phyloP scores from a whole-genome alignment of 2,113 vertebrate genomes.

The Eubucco bourcierii region DNA sequence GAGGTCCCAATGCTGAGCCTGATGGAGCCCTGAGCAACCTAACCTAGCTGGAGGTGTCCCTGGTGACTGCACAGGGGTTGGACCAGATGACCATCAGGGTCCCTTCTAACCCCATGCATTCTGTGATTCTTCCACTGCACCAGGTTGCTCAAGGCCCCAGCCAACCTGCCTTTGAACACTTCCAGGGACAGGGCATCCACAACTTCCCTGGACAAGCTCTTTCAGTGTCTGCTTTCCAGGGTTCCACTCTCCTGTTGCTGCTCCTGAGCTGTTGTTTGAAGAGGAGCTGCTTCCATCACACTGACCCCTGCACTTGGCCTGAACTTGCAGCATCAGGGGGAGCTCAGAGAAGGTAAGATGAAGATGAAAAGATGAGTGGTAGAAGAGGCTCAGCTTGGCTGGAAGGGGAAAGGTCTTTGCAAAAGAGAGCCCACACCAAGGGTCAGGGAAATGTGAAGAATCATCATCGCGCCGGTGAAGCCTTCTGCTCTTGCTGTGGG shows the following conservation, averaged over 20 bases:
- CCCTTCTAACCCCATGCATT: no score
- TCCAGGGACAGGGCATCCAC: no score
- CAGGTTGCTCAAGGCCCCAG: no score
- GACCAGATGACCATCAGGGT: no score
- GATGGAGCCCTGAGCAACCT: no score
- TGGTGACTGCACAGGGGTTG: no score
- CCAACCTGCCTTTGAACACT: no score
- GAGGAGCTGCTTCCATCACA: not conserved
- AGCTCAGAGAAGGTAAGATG: accelerated
- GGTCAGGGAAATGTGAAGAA: accelerated
- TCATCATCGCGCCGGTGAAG: not conserved
- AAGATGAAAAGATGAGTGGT: not conserved
- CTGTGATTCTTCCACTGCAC: no score
- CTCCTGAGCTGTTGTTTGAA: accelerated
- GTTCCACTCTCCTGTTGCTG: not conserved
- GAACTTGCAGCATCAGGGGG: not conserved
- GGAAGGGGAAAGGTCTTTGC: not conserved
- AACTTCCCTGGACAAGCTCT: not conserved
- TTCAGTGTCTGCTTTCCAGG: no score
- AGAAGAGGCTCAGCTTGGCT: not conserved
- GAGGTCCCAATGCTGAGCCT: no score
- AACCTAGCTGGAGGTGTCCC: no score
- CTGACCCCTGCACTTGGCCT: not conserved
- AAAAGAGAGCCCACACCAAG: not conserved
- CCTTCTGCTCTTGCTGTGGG: accelerated